Percentiles rank a stretch among this genome's conserved stretches.
Conservation (phyloP, 2,797 vertebrate species). For the Tenualosa ilisha region DNA sequence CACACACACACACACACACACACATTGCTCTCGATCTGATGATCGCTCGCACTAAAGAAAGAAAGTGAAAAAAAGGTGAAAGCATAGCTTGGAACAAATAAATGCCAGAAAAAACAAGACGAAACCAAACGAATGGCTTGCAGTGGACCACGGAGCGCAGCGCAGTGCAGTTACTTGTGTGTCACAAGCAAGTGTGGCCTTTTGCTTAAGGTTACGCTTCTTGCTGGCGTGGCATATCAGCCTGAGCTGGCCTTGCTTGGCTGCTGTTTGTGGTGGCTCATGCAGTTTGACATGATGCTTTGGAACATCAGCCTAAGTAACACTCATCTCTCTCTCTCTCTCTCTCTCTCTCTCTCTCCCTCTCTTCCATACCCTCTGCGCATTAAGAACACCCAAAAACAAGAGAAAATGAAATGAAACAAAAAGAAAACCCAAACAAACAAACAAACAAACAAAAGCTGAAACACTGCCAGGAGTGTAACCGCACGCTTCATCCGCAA, state of each 20-base stretch:
- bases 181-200: not conserved
- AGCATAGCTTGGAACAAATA: not conserved
- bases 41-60: not conserved
- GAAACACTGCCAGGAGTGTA: not conserved
- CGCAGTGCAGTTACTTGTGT: not conserved
- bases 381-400: too few species aligned
- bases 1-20: not conserved
- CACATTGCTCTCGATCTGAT: not conserved
- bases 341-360: constrained; percentile 12
- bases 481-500: not conserved
- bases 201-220: not conserved
- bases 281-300: not conserved
- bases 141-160: not conserved
- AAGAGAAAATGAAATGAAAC: not conserved
- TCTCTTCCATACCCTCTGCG: not conserved
- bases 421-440: not conserved
- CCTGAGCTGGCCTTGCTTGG: not conserved
- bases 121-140: not conserved
- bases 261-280: not conserved
- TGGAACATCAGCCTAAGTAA: not conserved
- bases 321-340: not conserved
- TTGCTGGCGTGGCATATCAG: not conserved
- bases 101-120: not conserved
- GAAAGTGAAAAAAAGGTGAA: not conserved
- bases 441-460: too few species aligned